These are phyloP conservation scores for Zoanthus solanderi DNA, from an alignment of 92 coral and sea anemone genomes.

Conservation along the genomic window DNA sequence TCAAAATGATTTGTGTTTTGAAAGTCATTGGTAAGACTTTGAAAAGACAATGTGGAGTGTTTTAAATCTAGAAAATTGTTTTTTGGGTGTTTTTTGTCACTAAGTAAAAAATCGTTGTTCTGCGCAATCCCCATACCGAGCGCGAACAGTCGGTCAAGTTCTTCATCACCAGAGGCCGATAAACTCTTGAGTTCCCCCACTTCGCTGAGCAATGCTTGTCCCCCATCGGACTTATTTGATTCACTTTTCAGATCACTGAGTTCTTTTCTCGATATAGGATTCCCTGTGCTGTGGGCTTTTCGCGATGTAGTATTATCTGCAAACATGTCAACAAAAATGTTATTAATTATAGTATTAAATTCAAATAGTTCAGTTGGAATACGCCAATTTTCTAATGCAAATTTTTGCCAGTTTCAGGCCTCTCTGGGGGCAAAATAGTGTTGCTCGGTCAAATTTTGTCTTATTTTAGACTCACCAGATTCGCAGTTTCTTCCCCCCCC, in stretches of 20 bases:
- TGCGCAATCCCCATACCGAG: background rate
- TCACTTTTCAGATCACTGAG: background rate
- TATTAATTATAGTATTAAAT: too few species aligned
- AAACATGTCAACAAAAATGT: too few species aligned
- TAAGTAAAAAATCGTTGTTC: background rate
- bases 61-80: background rate
- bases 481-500: too few species aligned
- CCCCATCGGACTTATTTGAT: background rate
- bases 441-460: too few species aligned
- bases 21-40: background rate
- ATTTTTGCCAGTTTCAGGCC: too few species aligned
- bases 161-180: constrained; percentile 3
- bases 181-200: background rate
- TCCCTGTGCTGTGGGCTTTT: background rate
- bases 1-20: background rate
- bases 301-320: background rate
- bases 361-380: too few species aligned
- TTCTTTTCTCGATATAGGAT: background rate
- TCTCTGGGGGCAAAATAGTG: too few species aligned
- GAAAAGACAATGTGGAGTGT: background rate
- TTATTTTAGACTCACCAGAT: too few species aligned
- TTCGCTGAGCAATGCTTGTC: background rate
- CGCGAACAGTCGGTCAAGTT: background rate
- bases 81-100: background rate
- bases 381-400: too few species aligned